phyloP scores from a whole-genome alignment of 2,797 vertebrate genomes.

The Eremophila alpestris region DNA sequence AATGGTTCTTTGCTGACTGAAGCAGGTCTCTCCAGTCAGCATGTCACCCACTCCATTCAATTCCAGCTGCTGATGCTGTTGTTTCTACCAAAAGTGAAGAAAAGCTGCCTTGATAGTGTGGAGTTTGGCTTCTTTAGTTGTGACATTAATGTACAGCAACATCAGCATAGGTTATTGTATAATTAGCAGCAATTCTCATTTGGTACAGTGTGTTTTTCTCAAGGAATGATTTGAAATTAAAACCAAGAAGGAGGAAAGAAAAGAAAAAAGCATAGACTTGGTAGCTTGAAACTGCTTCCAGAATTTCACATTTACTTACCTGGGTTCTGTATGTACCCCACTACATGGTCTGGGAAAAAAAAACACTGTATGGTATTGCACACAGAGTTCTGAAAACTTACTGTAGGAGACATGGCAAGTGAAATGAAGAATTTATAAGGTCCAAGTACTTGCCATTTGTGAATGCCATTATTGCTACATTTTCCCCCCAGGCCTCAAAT shows the following conservation, averaged over 20 bases:
- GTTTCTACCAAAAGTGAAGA: background rate
- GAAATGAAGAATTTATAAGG: background rate
- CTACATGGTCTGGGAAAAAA: background rate
- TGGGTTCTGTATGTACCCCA: background rate
- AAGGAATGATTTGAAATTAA: background rate
- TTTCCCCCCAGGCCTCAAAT: background rate
- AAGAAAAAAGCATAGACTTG: background rate
- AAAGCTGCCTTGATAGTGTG: background rate
- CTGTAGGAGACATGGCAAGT: background rate
- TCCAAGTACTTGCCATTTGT: background rate
- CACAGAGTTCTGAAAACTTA: background rate
- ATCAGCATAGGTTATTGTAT: background rate
- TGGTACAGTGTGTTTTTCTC: background rate
- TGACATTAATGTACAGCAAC: background rate
- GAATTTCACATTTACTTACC: background rate
- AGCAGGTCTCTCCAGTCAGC: background rate
- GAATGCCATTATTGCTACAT: background rate
- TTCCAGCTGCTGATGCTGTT: background rate
- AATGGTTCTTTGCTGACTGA: background rate
- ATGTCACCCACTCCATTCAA: background rate
- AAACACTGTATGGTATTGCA: background rate
- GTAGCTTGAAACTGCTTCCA: background rate
- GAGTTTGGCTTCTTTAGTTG: background rate
- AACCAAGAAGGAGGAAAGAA: background rate
- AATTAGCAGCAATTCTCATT: background rate